Conservation (phyloP, 2,113 vertebrate genomes). For the Hippocampus zosterae region DNA sequence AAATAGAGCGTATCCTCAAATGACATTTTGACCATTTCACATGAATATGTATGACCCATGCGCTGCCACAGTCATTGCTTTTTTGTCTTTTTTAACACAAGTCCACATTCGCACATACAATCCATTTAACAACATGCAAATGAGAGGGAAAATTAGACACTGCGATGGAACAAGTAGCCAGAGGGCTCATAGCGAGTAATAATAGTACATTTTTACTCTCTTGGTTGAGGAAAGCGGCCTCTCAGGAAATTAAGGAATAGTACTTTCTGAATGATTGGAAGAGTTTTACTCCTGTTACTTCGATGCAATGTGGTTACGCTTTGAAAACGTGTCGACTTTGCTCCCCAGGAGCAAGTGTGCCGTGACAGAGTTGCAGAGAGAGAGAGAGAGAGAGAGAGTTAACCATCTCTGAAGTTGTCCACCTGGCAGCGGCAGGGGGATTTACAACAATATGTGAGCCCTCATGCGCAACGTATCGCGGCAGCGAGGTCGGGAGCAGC, state of each 20-base stretch:
- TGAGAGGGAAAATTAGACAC: not conserved
- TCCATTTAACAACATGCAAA: slow-evolving; percentile 2
- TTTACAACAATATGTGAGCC: slow-evolving; percentile 1
- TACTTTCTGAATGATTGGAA: not conserved
- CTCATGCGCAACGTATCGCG: not conserved
- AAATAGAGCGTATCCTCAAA: slow-evolving; percentile 2
- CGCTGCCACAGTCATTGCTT: not conserved
- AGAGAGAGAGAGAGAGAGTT: too few species aligned
- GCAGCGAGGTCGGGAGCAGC: not conserved
- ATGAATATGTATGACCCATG: slow-evolving; percentile 13
- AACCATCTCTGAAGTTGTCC: slow-evolving; percentile 7
- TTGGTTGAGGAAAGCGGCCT: not conserved
- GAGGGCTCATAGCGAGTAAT: not conserved
- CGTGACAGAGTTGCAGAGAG: not conserved
- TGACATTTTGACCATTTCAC: slow-evolving; percentile 19
- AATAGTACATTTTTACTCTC: not conserved
- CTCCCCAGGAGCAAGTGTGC: not conserved
- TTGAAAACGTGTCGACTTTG: slow-evolving; percentile 6
- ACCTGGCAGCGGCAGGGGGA: slow-evolving; percentile 2
- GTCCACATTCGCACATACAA: not conserved
- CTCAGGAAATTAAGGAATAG: not conserved
- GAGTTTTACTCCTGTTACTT: not conserved
- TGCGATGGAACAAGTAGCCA: slow-evolving; percentile 2
- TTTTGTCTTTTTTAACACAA: not conserved
- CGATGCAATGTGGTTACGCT: not conserved